Base-by-base conservation (phyloP, 2,888 invertebrate genomes). In the Drosophila neotestacea region DNA sequence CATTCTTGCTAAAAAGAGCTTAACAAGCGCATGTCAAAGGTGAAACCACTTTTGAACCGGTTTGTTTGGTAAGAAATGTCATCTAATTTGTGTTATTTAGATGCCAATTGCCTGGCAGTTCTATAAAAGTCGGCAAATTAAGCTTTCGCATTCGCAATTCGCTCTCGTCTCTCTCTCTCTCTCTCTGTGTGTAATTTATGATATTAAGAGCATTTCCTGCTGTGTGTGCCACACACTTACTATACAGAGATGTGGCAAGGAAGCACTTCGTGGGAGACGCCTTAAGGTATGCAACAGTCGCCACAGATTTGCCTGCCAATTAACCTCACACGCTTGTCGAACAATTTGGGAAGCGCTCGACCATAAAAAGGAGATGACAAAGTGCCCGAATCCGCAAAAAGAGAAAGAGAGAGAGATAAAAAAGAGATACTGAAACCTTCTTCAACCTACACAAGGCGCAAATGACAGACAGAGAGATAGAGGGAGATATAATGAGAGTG, bases 251-350 rank as follows among this genome's bases (percentile, higher is more conserved):
- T 22, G 22, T 22, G 22, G 22, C 22, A 22, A 22, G 22, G 22
- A 22, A 22, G 27, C n/a, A 11, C 16, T 41, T 16, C 11, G 13
- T 13, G 11, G 16, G 2, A 44, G 22, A 34, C 39, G 77, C 76
- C 69, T 55, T 38, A 46, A 66, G 76, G 65, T 73, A 73, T 77
- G 76, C 79, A 78, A 69, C 69, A 64, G 61, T 62, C 60, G 77
- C 56, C 63, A 58, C 54, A 65, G 74, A 78, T 76, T 76, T 73
- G 79, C 64, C 79, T 78, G 78, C 70, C 78, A 76, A 76, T 76
- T 76, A 76, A 73, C 73, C 76, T 65, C 47, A 62, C 56, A 73
- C 64, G 78, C 74, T 51, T 56, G 59, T 56, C 78, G 51, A 73
- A 73, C 78, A 73, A 67, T 69, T 74, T 63, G 46, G 59, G 39